Conservation (phyloP, 2,113 vertebrate species). For the Stomatorhinus ivindoensis region DNA sequence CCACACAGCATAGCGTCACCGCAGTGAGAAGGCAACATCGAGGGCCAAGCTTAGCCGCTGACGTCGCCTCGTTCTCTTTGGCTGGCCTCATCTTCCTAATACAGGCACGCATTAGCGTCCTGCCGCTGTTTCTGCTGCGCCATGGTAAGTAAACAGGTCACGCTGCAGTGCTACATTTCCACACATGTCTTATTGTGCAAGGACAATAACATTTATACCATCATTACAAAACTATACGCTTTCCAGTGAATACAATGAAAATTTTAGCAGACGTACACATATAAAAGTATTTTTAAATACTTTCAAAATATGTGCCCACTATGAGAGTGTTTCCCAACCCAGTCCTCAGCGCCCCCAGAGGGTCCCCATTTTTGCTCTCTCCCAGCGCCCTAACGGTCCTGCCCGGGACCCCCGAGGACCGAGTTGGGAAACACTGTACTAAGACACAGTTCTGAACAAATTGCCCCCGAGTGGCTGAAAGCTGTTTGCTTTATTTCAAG, state of each 20-base stretch:
- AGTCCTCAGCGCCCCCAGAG: background rate
- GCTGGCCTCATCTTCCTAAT: background rate
- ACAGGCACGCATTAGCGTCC: background rate
- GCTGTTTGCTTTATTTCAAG: background rate
- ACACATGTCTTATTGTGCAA: background rate
- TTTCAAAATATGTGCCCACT: background rate
- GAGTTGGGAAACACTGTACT: background rate
- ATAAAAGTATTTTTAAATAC: background rate
- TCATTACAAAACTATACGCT: background rate
- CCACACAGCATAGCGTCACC: too few relatives aligned
- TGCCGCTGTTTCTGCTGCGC: background rate
- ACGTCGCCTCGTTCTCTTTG: background rate
- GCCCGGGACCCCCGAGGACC: background rate
- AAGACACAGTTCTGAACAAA: background rate
- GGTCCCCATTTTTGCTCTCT: background rate
- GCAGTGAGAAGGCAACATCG: background rate
- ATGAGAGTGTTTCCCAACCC: background rate
- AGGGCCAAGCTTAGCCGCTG: background rate
- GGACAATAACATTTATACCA: background rate
- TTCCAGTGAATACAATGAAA: background rate
- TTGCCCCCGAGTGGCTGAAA: background rate
- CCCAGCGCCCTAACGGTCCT: background rate
- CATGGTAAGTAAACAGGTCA: background rate
- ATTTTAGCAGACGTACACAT: background rate
- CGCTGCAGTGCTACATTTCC: background rate